A percentile compares a stretch with the other conserved stretches of the same genome.
Conservation (phyloP, 2,797 vertebrate genomes). For the Streptopelia turtur region DNA sequence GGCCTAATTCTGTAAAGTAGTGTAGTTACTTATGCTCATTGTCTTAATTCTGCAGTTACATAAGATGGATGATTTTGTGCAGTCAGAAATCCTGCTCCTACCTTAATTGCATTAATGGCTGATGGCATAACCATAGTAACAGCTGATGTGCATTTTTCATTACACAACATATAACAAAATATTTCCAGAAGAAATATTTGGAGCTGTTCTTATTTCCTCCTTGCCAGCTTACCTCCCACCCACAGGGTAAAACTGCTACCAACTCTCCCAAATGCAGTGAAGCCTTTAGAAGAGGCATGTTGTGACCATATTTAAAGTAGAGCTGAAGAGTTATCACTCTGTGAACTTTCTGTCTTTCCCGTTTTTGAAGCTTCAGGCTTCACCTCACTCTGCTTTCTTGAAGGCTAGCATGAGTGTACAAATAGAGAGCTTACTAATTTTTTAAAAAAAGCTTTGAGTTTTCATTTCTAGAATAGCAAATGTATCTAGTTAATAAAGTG, state of each 20-base stretch:
- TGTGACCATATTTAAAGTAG: constrained; percentile 71
- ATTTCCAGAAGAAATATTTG: constrained; percentile 25
- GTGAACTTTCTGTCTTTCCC: neutral
- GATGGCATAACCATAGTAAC: constrained; percentile 55
- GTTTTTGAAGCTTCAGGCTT: neutral
- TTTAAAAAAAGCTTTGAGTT: neutral
- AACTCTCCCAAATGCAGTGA: constrained; percentile 85
- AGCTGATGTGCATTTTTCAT: constrained; percentile 23
- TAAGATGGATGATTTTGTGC: constrained; percentile 48
- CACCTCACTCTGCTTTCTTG: constrained; percentile 69
- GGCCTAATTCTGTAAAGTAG: neutral
- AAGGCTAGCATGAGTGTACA: constrained; percentile 72
- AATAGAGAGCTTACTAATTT: constrained; percentile 64
- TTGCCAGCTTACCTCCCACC: constrained; percentile 81
- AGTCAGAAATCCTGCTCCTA: constrained; percentile 37
- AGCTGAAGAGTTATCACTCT: neutral
- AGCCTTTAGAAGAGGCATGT: constrained; percentile 82
- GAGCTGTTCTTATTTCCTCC: neutral
- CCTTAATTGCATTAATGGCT: constrained; percentile 57
- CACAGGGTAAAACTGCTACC: constrained; percentile 83
- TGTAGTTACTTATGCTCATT: constrained; percentile 7
- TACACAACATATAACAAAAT: constrained; percentile 32
- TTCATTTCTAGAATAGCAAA: neutral
- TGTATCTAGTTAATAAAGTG: neutral
- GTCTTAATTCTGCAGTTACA: constrained; percentile 44